These are phyloP conservation scores for Liasis olivaceus DNA, from an alignment of 2,797 vertebrate species.

Conservation along the genomic window DNA sequence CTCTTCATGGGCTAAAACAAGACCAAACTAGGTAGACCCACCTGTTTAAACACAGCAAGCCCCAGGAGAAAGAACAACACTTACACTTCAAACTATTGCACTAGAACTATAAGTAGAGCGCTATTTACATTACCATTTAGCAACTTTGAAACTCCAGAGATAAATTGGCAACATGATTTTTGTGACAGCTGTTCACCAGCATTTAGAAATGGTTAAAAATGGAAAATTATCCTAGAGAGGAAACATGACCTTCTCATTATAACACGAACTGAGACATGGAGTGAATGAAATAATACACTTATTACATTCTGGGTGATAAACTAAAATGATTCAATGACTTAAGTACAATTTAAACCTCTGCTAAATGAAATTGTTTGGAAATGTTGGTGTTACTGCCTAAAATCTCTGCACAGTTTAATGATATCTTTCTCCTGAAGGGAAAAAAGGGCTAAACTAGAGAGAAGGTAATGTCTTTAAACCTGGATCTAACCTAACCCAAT, in stretches of 20 bases:
- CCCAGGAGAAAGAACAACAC: conserved; percentile 38
- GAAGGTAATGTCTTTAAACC: background rate
- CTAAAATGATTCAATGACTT: conserved; percentile 66
- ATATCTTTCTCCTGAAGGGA: conserved; percentile 63
- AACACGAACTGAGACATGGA: conserved; percentile 50
- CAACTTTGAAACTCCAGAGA: conserved; percentile 62
- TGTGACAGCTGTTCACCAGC: conserved; percentile 65
- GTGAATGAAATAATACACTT: conserved; percentile 58
- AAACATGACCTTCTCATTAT: conserved; percentile 59
- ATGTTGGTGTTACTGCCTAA: conserved; percentile 64
- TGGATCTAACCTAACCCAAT: conserved; percentile 3
- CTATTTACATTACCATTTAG: conserved; percentile 64
- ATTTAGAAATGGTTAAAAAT: conserved; percentile 67
- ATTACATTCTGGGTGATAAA: conserved; percentile 46
- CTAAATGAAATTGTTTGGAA: conserved; percentile 70
- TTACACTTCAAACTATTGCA: conserved; percentile 43
- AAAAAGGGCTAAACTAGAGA: conserved; percentile 37
- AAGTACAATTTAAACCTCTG: conserved; percentile 60
- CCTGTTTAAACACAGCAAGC: conserved; percentile 42
- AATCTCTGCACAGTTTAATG: conserved; percentile 64
- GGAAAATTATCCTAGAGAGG: conserved; percentile 65
- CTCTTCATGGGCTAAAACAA: conserved; percentile 59
- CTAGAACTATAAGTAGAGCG: conserved; percentile 45
- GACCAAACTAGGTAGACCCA: background rate
- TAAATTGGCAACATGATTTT: conserved; percentile 62